Conservation (phyloP, 2,113 vertebrate genomes). For the Oryzias javanicus region DNA sequence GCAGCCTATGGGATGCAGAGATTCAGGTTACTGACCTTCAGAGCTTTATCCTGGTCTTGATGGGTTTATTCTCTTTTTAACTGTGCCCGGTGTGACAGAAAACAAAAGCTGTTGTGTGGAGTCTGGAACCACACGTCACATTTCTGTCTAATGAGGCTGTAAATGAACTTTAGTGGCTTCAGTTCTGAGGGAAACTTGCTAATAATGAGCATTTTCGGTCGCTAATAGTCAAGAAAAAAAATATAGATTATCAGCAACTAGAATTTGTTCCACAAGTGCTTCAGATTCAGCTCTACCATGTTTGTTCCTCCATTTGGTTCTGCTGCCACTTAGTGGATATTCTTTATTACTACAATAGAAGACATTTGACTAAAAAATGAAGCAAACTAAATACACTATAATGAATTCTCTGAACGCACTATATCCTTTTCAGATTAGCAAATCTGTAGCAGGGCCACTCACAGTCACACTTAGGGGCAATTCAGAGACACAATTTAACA, state of each 20-base stretch:
- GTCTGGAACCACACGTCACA: background rate
- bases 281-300: too few relatives aligned
- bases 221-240: background rate
- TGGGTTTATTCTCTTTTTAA: background rate
- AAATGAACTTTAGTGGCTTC: background rate
- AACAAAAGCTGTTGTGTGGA: background rate
- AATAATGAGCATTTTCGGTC: background rate
- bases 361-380: background rate
- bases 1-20: constrained; percentile 1
- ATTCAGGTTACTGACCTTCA: constrained; percentile 1
- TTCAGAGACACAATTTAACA: too few relatives aligned
- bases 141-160: background rate
- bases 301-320: background rate
- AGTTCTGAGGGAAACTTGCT: background rate
- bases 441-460: too few relatives aligned
- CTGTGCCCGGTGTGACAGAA: background rate
- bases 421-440: too few relatives aligned
- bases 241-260: background rate
- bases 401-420: too few relatives aligned
- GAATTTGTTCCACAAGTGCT: background rate
- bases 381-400: too few relatives aligned
- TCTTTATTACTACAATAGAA: constrained; percentile 10
- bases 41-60: constrained; percentile 2
- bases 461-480: too few relatives aligned
- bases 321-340: constrained; percentile 48